Conservation (phyloP, 2,888 invertebrate species). For the Gonocerus acuteangulatus region DNA sequence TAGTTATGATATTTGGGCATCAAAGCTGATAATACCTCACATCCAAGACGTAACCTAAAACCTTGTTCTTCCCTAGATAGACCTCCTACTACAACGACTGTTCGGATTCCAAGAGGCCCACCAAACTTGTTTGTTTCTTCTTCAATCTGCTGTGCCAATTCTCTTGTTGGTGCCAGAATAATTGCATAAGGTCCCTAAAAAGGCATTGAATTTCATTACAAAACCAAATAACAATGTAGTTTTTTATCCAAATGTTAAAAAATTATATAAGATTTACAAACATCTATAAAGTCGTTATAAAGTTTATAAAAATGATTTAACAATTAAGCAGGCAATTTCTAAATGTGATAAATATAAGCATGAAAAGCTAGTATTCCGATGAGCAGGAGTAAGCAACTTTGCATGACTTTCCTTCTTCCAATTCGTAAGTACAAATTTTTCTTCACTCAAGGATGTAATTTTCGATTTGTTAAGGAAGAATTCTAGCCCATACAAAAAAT, state of each 20-base stretch:
- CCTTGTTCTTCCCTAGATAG: conserved; percentile 97
- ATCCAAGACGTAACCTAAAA: conserved; percentile 88
- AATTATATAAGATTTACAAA: background rate
- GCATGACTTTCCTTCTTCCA: too few species aligned
- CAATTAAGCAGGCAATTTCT: background rate
- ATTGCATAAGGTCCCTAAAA: conserved; percentile 89
- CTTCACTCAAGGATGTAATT: too few species aligned
- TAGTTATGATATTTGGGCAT: too few species aligned
- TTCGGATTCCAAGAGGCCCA: conserved; percentile 80
- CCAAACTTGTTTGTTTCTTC: conserved; percentile 98
- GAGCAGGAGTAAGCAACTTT: too few species aligned
- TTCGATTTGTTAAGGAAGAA: too few species aligned
- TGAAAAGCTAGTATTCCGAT: too few species aligned
- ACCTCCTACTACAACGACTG: conserved; percentile 96
- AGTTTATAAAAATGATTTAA: background rate
- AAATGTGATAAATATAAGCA: too few species aligned
- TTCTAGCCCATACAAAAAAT: too few species aligned
- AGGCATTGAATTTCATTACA: background rate
- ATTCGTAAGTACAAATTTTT: too few species aligned
- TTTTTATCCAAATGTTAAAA: background rate
- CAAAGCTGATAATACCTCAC: conserved; percentile 75
- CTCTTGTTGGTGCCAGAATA: conserved; percentile 98
- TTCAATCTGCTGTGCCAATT: conserved; percentile 98
- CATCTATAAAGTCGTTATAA: background rate
- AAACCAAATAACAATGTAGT: background rate